Evolutionary conservation across 2,113 vertebrate species (phyloP).

Genomic region (Empidonax alnorum): DNA sequence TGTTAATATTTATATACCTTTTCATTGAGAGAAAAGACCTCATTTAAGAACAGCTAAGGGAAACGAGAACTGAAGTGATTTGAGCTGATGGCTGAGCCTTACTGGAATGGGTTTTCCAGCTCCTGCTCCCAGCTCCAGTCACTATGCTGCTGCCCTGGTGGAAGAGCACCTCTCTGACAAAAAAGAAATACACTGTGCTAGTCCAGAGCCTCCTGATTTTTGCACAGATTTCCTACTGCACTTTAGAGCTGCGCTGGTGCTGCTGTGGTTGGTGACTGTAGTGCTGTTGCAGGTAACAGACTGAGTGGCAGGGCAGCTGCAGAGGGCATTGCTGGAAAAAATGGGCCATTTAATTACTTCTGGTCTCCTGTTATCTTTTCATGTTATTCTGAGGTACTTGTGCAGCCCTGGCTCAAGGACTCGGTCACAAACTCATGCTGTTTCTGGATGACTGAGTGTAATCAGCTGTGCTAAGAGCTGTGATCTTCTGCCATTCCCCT

Average conservation of each 20-base stretch:
- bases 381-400: not conserved
- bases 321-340: not conserved
- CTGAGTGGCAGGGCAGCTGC: not conserved
- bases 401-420: not conserved
- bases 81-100: not conserved
- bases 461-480: not conserved
- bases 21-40: not conserved
- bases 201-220: not conserved
- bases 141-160: not conserved
- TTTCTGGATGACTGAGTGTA: not conserved
- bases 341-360: not conserved
- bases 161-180: not conserved
- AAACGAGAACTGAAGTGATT: not conserved
- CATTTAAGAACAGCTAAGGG: not conserved
- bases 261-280: not conserved
- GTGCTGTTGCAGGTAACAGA: not conserved
- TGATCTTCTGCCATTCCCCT: not conserved
- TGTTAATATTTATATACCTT: not conserved
- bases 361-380: not conserved
- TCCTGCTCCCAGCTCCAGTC: not conserved
- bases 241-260: not conserved
- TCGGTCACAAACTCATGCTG: fast-evolving
- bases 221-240: slow-evolving; percentile 33
- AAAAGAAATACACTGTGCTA: not conserved
- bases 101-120: not conserved